These are phyloP conservation scores for Lasioglossum villosulum DNA, from an alignment of 2,888 invertebrate species.

Conservation along the genomic window DNA sequence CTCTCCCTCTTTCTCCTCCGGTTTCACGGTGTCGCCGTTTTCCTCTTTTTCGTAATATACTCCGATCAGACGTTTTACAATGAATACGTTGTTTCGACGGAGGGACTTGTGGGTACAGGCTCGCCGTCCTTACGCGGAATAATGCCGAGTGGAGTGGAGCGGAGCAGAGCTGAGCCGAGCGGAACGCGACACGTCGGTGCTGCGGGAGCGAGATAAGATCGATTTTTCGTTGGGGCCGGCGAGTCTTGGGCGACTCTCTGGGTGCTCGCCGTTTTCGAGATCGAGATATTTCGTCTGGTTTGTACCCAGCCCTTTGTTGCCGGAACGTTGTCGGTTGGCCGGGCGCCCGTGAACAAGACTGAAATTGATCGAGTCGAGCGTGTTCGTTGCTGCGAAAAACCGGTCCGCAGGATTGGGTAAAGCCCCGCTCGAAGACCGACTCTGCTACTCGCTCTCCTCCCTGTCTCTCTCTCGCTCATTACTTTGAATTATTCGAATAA, in stretches of 20 bases:
- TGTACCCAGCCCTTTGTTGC: background rate
- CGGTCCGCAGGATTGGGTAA: background rate
- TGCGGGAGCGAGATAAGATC: background rate
- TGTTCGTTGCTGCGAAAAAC: conserved; percentile 9
- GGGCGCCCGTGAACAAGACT: background rate
- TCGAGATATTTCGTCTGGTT: conserved; percentile 6
- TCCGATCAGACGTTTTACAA: conserved; percentile 57
- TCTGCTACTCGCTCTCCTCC: background rate
- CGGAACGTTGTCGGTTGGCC: background rate
- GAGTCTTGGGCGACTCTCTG: background rate
- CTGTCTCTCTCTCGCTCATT: conserved; percentile 74
- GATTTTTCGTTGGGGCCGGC: background rate
- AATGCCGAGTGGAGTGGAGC: background rate
- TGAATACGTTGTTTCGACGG: conserved; percentile 45
- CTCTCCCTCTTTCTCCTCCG: background rate
- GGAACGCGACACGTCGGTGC: background rate
- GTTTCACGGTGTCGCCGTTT: background rate
- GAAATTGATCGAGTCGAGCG: background rate
- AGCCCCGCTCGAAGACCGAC: conserved; percentile 40
- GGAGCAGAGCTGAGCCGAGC: background rate
- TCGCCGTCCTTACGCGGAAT: conserved; percentile 5
- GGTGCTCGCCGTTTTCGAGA: background rate
- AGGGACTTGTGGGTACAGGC: conserved; percentile 13
- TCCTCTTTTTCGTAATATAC: conserved; percentile 46
- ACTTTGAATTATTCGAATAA: conserved; percentile 83